Evolutionary conservation across 2,888 invertebrate species (phyloP).

Genomic region (Acleris literana): DNA sequence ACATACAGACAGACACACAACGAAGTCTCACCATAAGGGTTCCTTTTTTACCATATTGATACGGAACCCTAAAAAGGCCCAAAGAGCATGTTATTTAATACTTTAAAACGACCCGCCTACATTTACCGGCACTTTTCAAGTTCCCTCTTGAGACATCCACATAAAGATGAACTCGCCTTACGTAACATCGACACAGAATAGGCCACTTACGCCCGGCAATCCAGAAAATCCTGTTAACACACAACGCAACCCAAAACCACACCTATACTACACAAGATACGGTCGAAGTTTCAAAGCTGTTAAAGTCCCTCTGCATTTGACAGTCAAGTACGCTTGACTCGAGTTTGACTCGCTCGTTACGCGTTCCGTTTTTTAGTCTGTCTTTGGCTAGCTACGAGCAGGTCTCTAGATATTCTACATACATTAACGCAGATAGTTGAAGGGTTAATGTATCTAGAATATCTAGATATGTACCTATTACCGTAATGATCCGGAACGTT

Average conservation of each 20-base stretch:
- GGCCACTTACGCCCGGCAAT: conserved; percentile 7
- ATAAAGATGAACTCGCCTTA: neutral
- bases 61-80: too few relatives aligned
- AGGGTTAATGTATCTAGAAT: too few relatives aligned
- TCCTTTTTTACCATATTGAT: too few relatives aligned
- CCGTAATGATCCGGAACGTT: too few relatives aligned
- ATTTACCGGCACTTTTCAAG: neutral
- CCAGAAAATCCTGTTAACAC: conserved; percentile 13
- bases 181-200: neutral
- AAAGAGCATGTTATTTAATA: too few relatives aligned
- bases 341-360: conserved; percentile 5
- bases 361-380: neutral
- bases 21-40: too few relatives aligned
- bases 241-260: neutral
- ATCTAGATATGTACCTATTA: too few relatives aligned
- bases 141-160: neutral
- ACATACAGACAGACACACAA: too few relatives aligned
- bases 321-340: conserved; percentile 1
- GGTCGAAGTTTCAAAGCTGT: neutral
- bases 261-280: neutral
- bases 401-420: too few relatives aligned
- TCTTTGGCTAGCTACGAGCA: neutral
- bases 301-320: conserved; percentile 1
- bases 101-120: too few relatives aligned
- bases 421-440: too few relatives aligned